A percentile compares a stretch with the other conserved stretches of the same genome.
These are phyloP conservation scores for Pogona vitticeps DNA, from an alignment of 2,113 vertebrate genomes.

Conservation along the genomic window DNA sequence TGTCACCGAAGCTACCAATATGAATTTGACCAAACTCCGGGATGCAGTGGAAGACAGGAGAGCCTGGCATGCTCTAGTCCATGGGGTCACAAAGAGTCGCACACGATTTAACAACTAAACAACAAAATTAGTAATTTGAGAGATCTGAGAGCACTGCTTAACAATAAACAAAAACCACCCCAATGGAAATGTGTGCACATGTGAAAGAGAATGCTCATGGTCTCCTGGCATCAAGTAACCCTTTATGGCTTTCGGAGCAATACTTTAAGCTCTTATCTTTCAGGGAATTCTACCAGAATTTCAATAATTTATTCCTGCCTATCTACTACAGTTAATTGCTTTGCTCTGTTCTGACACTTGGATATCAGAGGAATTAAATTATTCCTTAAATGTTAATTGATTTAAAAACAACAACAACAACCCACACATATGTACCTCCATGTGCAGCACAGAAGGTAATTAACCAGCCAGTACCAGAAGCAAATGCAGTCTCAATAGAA, in stretches of 20 bases:
- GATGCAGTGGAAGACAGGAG: too few species aligned
- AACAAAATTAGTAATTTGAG: neutral
- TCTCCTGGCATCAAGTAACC: neutral
- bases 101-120: too few species aligned
- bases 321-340: neutral
- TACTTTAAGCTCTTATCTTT: neutral
- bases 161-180: neutral
- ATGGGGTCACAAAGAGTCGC: too few species aligned
- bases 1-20: too few species aligned
- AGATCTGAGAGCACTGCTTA: neutral
- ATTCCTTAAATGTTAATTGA: neutral
- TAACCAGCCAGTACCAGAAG: conserved; percentile 87
- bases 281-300: neutral
- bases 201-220: neutral
- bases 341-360: neutral
- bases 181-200: neutral
- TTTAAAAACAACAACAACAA: conserved; percentile 11
- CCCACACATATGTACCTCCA: conserved; percentile 81
- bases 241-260: neutral
- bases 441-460: conserved; percentile 90
- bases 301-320: neutral
- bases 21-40: too few species aligned
- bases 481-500: conserved; percentile 87
- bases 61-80: too few species aligned
- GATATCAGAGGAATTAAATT: neutral